These are phyloP conservation scores for Drosophila kuntzei DNA, from an alignment of 2,888 invertebrate species.

Conservation along the genomic window DNA sequence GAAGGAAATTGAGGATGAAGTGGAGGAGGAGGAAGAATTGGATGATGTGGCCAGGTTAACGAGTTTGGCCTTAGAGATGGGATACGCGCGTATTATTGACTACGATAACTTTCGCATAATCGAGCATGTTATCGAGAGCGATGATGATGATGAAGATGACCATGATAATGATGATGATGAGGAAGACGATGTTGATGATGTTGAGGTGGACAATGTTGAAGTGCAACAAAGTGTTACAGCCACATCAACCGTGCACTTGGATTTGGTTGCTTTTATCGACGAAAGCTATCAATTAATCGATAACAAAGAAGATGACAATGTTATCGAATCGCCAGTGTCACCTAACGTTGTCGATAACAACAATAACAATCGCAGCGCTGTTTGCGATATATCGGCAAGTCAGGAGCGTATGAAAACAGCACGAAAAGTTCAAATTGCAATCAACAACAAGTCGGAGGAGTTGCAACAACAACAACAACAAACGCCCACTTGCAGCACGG, in stretches of 20 bases:
- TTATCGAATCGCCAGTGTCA: conserved; percentile 7
- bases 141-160: conserved; percentile 40
- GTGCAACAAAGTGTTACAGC: background rate
- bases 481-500: conserved; percentile 14
- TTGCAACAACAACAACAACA: conserved; percentile 36
- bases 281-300: conserved; percentile 80
- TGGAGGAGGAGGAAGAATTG: background rate
- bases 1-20: conserved; percentile 13
- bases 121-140: conserved; percentile 82
- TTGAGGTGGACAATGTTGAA: conserved; percentile 2
- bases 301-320: conserved; percentile 27
- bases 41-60: conserved; percentile 56
- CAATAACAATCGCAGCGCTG: conserved; percentile 55
- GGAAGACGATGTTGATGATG: background rate
- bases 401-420: conserved; percentile 8
- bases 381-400: background rate
- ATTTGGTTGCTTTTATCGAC: conserved; percentile 81
- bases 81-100: conserved; percentile 78
- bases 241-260: conserved; percentile 59
- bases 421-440: conserved; percentile 33
- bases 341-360: conserved; percentile 46
- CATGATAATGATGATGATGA: conserved; percentile 18
- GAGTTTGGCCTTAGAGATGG: conserved; percentile 60
- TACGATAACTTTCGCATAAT: conserved; percentile 82
- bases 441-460: conserved; percentile 13